Evolutionary conservation across 2,888 invertebrate genomes (phyloP).

Genomic region (Stenotaenia linearis): DNA sequence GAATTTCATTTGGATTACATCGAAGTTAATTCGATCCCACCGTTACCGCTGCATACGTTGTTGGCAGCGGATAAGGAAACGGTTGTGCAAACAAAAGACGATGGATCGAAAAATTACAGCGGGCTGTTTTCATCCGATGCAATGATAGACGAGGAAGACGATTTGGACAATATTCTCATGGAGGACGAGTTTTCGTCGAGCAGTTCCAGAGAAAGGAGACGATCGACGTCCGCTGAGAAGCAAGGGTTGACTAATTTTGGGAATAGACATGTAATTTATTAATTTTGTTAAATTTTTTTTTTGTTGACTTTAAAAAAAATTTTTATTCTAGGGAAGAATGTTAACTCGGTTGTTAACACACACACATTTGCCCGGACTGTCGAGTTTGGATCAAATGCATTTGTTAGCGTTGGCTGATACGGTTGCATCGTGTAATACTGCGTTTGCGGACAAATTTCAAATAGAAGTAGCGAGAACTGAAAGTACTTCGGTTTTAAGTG

Average conservation of each 20-base stretch:
- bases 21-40: conserved; percentile 96
- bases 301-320: too few relatives aligned
- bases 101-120: conserved; percentile 65
- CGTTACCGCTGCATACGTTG: conserved; percentile 91
- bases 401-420: conserved; percentile 97
- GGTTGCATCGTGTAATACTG: conserved; percentile 76
- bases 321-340: conserved; percentile 57
- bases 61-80: conserved; percentile 73
- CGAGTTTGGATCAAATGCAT: conserved; percentile 98
- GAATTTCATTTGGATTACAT: conserved; percentile 87
- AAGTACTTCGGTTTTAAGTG: background rate
- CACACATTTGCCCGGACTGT: conserved; percentile 87
- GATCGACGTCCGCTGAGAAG: conserved; percentile 34
- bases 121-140: conserved; percentile 75
- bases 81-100: conserved; percentile 35
- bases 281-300: background rate
- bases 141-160: conserved; percentile 58
- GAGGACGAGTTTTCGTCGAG: conserved; percentile 59
- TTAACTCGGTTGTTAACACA: conserved; percentile 87
- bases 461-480: conserved; percentile 57
- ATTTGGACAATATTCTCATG: conserved; percentile 54
- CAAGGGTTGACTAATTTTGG: conserved; percentile 66
- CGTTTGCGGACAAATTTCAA: conserved; percentile 75
- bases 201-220: conserved; percentile 31
- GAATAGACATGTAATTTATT: conserved; percentile 62